Percentiles rank a stretch among this genome's conserved stretches.
Conservation (phyloP, 2,113 vertebrate genomes). For the Laticauda laticaudata region DNA sequence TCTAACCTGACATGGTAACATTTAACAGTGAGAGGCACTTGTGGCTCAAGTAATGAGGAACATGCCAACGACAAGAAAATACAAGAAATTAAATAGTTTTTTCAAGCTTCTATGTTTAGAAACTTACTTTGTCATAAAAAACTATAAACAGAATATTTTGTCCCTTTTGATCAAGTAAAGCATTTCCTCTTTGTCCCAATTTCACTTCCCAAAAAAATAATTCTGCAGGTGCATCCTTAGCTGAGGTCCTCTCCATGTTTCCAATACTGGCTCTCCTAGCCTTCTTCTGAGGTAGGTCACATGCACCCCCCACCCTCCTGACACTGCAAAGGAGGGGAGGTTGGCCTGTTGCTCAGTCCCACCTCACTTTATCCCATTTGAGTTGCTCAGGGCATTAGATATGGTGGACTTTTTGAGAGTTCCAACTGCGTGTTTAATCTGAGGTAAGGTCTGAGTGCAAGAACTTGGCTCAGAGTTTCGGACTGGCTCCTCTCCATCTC, state of each 20-base stretch:
- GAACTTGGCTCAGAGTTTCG: constrained; percentile 52
- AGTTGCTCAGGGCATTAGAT: constrained; percentile 24
- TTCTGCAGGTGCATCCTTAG: neutral
- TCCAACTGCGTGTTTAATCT: constrained; percentile 55
- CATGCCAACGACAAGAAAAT: neutral
- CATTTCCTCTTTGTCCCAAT: constrained; percentile 9
- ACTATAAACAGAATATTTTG: neutral
- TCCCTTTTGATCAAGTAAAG: constrained; percentile 12
- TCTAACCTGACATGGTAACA: constrained; percentile 1
- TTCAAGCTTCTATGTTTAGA: constrained; percentile 5
- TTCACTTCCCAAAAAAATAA: constrained; percentile 36
- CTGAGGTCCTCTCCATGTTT: neutral
- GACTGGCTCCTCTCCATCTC: constrained; percentile 34
- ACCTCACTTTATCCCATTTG: constrained; percentile 18
- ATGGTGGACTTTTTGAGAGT: constrained; percentile 33
- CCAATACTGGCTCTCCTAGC: constrained; percentile 5
- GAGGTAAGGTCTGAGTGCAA: constrained; percentile 52
- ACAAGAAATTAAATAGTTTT: constrained; percentile 17
- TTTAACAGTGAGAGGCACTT: constrained; percentile 22
- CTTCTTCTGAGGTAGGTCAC: constrained; percentile 60
- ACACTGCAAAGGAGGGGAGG: neutral
- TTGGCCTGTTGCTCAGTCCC: constrained; percentile 48
- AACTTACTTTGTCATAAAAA: constrained; percentile 37
- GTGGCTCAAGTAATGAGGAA: constrained; percentile 27
- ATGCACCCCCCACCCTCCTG: constrained; percentile 18